Evolutionary conservation across 2,113 vertebrate species (phyloP).

Genomic region (Forbesichthys agassizii): DNA sequence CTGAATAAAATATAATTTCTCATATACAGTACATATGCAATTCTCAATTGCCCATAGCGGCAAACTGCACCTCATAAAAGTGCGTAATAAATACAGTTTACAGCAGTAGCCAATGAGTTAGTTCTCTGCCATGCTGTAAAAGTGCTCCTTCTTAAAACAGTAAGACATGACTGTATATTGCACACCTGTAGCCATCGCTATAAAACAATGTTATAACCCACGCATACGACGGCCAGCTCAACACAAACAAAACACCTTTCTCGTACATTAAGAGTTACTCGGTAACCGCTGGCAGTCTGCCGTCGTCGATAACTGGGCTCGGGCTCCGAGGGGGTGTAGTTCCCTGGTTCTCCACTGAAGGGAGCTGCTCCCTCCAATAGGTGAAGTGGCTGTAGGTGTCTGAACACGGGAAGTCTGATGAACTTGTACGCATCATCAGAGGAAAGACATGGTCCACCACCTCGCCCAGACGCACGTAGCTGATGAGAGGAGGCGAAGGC

Average conservation of each 20-base stretch:
- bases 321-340: slow-evolving; percentile 32
- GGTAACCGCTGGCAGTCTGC: slow-evolving; percentile 39
- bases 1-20: slow-evolving; percentile 49
- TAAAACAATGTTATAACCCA: slow-evolving; percentile 26
- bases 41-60: slow-evolving; percentile 14
- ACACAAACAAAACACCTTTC: background rate
- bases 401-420: slow-evolving; percentile 94
- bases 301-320: background rate
- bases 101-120: slow-evolving; percentile 13
- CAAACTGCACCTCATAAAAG: slow-evolving; percentile 36
- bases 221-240: background rate
- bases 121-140: slow-evolving; percentile 7
- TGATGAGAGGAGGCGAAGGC: slow-evolving; percentile 39
- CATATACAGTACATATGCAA: slow-evolving; percentile 46
- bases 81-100: slow-evolving; percentile 46
- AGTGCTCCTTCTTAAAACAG: slow-evolving; percentile 28
- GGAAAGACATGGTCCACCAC: slow-evolving; percentile 97
- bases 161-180: slow-evolving; percentile 6
- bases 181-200: slow-evolving; percentile 14
- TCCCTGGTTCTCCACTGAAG: slow-evolving; percentile 79
- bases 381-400: slow-evolving; percentile 96
- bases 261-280: background rate
- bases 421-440: slow-evolving; percentile 83
- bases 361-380: slow-evolving; percentile 91
- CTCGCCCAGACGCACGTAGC: slow-evolving; percentile 91